Percentiles rank a stretch among this genome's conserved stretches.
phyloP scores from a whole-genome alignment of 2,113 vertebrate species.

The Paracanthobrama guichenoti region DNA sequence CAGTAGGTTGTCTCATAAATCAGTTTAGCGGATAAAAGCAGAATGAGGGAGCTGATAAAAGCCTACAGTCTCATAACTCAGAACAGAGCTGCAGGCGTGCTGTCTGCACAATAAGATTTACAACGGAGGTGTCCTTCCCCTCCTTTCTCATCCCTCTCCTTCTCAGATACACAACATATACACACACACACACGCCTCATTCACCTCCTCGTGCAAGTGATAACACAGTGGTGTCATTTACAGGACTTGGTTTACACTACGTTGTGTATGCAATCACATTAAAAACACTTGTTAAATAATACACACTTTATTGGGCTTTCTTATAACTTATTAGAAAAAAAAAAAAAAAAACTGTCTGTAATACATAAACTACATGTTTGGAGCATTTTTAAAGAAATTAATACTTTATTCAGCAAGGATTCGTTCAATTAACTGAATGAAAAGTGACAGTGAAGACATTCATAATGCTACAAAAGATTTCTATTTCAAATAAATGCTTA shows the following conservation, averaged over 20 bases:
- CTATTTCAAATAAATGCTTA: background rate
- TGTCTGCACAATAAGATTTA: slow-evolving; percentile 53
- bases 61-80: slow-evolving; percentile 48
- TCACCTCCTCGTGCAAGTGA: background rate
- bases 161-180: slow-evolving; percentile 7
- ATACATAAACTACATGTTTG: background rate
- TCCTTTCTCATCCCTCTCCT: slow-evolving; percentile 18
- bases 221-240: background rate
- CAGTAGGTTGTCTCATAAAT: slow-evolving; percentile 52
- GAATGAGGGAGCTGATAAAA: slow-evolving; percentile 52
- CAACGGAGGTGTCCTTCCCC: slow-evolving; percentile 28
- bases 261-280: background rate
- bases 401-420: background rate
- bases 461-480: background rate
- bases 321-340: background rate
- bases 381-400: background rate
- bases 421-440: background rate
- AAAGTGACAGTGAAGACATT: background rate
- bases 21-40: slow-evolving; percentile 50
- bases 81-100: slow-evolving; percentile 48
- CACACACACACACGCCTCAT: slow-evolving; percentile 16
- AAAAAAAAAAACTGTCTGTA: too few relatives aligned
- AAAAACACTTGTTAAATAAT: background rate
- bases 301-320: background rate
- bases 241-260: background rate